phyloP scores from a whole-genome alignment of 2,888 invertebrate genomes.

The Hydriomena furcata region DNA sequence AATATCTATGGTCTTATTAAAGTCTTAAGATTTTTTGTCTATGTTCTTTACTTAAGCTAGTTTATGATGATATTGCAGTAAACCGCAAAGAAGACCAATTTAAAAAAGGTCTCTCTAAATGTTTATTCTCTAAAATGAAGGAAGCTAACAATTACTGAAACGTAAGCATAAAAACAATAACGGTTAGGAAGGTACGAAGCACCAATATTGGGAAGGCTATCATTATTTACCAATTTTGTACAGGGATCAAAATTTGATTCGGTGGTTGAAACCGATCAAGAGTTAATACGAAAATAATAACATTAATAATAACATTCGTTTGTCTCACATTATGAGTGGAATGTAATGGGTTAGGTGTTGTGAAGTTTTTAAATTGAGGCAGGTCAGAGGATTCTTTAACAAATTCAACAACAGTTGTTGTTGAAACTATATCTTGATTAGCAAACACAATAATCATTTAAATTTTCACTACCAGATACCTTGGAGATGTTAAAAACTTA shows the following conservation, averaged over 20 bases:
- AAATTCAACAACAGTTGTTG: too few relatives aligned
- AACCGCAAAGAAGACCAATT: neutral
- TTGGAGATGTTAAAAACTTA: too few relatives aligned
- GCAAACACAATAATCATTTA: too few relatives aligned
- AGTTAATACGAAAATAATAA: conserved; percentile 80
- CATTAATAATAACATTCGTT: conserved; percentile 75
- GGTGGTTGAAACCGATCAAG: conserved; percentile 67
- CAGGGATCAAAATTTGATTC: conserved; percentile 58
- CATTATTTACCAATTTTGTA: conserved; percentile 70
- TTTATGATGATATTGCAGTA: too few relatives aligned
- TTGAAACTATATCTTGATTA: too few relatives aligned
- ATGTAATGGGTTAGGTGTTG: conserved; percentile 46
- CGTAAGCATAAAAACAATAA: conserved; percentile 37
- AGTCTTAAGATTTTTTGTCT: too few relatives aligned
- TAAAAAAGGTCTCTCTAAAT: neutral
- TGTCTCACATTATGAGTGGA: conserved; percentile 63
- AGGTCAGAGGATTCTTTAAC: neutral
- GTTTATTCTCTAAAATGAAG: conserved; percentile 6
- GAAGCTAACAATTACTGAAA: conserved; percentile 33
- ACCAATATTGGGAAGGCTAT: conserved; percentile 50
- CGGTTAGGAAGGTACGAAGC: conserved; percentile 47
- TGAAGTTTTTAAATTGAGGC: conserved; percentile 13
- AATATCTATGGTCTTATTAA: too few relatives aligned
- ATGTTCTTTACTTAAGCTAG: too few relatives aligned
- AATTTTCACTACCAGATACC: too few relatives aligned